Evolutionary conservation across 2,888 invertebrate species (phyloP), one percentile per base, ranked within the genome.

Genomic region (Priocnemis perturbator): DNA sequence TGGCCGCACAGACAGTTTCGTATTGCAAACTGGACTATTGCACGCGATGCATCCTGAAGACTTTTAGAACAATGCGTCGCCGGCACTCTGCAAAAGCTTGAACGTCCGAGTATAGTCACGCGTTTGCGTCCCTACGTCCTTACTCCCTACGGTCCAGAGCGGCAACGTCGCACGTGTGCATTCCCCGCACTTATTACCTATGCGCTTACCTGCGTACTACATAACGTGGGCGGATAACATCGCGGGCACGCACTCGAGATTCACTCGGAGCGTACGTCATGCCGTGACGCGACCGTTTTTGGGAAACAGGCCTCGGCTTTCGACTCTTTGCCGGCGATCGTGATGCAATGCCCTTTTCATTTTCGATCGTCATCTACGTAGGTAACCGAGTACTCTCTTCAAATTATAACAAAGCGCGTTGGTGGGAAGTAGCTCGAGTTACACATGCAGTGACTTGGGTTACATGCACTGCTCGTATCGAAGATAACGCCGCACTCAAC

Each of bases 21-120:
- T 71, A 70, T 80, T 79, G 75, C 77, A 77, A 81, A 82, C 81
- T 77, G 76, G 76, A 59, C 76, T 79, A 73, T 76, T 74, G 76
- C 81, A 83, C 80, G 82, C 83, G 80, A 80, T 83, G 71, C 79
- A 73, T 70, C 71, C 63, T 71, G 60, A 47, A 69, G 68, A 64
- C 69, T 70, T 61, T 65, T 26, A 26, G 37, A 56, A 19, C 26
- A 47, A 69, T 73, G 80, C 80, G 80, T 80, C 78, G 71, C 70
- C 60, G 53, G 66, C 53, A 23, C 26, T 37, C 7, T 11, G 14
- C 1, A 11, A 37, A 37, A 37, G 37, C 37, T 26, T 2, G 26
- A 26, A 26, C 26, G 26, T 5, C n/a, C n/a, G n/a, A n/a, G n/a
- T n/a, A n/a, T n/a, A n/a, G n/a, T n/a, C n/a, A n/a, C n/a, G n/a